Conservation (phyloP, 2,797 vertebrate species). For the Rhinichthys osculus region DNA sequence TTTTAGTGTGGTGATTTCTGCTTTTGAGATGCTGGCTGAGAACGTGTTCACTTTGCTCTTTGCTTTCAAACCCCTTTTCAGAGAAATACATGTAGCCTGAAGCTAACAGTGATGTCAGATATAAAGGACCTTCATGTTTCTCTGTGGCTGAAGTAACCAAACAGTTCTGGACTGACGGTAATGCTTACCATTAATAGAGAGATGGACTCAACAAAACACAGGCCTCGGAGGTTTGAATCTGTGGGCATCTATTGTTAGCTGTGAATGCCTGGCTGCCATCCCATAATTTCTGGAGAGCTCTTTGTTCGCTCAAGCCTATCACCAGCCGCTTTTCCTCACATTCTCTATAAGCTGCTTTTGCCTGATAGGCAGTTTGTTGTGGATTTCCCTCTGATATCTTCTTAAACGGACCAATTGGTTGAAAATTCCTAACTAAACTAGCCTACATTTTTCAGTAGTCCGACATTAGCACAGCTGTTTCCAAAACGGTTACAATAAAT, state of each 20-base stretch:
- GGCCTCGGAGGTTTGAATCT: slow-evolving; percentile 68
- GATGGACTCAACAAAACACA: slow-evolving; percentile 38
- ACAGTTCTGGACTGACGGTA: slow-evolving; percentile 26
- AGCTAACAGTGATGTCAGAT: slow-evolving; percentile 25
- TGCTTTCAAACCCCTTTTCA: slow-evolving; percentile 59
- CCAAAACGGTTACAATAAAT: neutral
- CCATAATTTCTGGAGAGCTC: slow-evolving; percentile 49
- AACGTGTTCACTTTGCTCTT: slow-evolving; percentile 61
- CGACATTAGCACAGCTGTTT: neutral
- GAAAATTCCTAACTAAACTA: neutral
- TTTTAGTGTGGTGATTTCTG: slow-evolving; percentile 62
- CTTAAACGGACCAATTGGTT: neutral
- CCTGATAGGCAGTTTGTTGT: slow-evolving; percentile 57
- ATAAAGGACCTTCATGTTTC: slow-evolving; percentile 23
- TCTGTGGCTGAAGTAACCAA: slow-evolving; percentile 46
- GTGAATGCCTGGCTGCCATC: slow-evolving; percentile 58
- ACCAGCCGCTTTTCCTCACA: slow-evolving; percentile 49
- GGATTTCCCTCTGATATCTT: slow-evolving; percentile 32
- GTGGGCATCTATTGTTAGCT: slow-evolving; percentile 61
- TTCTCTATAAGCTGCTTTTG: slow-evolving; percentile 60
- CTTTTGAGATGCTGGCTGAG: slow-evolving; percentile 62
- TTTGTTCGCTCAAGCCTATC: slow-evolving; percentile 55
- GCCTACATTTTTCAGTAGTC: neutral
- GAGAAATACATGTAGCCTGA: slow-evolving; percentile 57
- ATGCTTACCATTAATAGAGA: slow-evolving; percentile 55